Conservation (phyloP, 2,797 vertebrate genomes). For the Bradypodion ventrale region DNA sequence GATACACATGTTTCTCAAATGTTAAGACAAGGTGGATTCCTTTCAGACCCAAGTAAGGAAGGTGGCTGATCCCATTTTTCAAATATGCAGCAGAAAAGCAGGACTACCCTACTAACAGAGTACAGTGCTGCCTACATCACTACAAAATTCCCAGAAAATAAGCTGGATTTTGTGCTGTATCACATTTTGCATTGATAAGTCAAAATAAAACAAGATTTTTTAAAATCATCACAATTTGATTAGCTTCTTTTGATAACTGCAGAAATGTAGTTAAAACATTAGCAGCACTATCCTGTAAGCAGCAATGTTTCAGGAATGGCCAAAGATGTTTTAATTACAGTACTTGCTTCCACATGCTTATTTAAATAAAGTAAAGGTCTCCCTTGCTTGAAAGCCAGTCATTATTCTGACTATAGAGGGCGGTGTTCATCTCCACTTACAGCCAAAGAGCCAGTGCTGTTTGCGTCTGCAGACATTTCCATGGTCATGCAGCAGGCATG, state of each 20-base stretch:
- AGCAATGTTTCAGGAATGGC: background rate
- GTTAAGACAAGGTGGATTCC: conserved; percentile 5
- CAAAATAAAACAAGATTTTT: background rate
- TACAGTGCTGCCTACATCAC: too few relatives aligned
- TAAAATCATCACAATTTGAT: too few relatives aligned
- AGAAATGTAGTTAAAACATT: background rate
- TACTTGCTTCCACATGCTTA: background rate
- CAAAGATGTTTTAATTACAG: background rate
- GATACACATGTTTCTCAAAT: background rate
- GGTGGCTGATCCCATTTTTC: background rate
- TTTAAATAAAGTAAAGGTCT: too few relatives aligned
- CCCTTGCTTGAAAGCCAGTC: too few relatives aligned
- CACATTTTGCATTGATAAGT: background rate
- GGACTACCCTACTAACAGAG: too few relatives aligned
- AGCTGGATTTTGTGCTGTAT: background rate
- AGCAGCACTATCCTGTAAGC: background rate
- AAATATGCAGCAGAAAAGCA: background rate
- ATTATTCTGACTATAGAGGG: too few relatives aligned
- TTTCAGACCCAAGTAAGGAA: background rate
- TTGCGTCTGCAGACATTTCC: too few relatives aligned
- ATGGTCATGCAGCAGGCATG: too few relatives aligned
- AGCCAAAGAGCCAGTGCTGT: too few relatives aligned
- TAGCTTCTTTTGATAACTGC: background rate
- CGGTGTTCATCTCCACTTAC: too few relatives aligned
- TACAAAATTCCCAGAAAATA: background rate